Base-by-base conservation (phyloP, 2,797 vertebrate species). In the Acanthornis magna region DNA sequence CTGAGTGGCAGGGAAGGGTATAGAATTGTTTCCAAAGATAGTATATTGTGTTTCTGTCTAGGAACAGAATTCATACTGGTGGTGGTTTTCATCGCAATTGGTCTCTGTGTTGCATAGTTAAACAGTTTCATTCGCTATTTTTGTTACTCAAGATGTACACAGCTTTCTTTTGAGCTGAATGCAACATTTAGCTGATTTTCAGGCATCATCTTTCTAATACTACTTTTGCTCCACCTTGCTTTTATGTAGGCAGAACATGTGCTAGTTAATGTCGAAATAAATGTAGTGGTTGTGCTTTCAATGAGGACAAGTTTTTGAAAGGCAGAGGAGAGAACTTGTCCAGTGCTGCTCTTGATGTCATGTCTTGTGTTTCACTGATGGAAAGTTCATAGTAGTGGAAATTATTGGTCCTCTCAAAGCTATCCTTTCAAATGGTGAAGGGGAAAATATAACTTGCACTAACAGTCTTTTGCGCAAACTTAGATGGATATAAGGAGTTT, bases 21-120 rank as follows among this genome's bases (percentile, higher is more conserved):
- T 81, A 80, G 85, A 93, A 86, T 95, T 78, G 82, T 95, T 94
- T 92, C 76, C 70, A 86, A 88, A 91, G 89, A n/a, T 11, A 78
- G 79, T 72, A 93, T 91, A 66, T 63, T 85, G 66, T 77, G 55
- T 88, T 95, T 86, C 93, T 93, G 55, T 81, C 60, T 73, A 76
- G 61, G 40, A 94, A 67, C 19, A 92, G 74, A 81, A 93, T 88
- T 93, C 73, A 57, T 91, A 82, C 70, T 38, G 45, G 14, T 83
- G 29, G 26, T 88, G 43, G 66, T 32, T 83, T 91, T 85, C 47
- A 13, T 48, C 77, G 70, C 40, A 36, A 9, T 67, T 82, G 79
- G 30, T 57, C 36, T 63, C 6, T 14, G 7, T 53, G 29, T 55
- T 83, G 48, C 68, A 13, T 30, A 57, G 53, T 68, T 73, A 13